Evolutionary conservation across 2,888 invertebrate genomes (phyloP), one percentile per base, ranked within the genome.

Genomic region (Therioaphis trifolii): DNA sequence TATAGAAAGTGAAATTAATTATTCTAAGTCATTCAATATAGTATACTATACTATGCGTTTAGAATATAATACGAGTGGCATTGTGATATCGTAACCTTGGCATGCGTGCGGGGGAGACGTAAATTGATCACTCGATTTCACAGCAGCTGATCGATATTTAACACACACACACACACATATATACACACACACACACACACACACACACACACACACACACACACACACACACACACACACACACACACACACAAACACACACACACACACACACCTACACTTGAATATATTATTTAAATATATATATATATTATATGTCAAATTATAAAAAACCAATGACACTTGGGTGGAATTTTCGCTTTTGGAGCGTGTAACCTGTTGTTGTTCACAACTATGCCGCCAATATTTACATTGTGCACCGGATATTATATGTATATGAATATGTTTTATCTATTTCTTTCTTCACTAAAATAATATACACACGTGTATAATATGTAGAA

Each of bases 1-100:
- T n/a, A 43, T 49, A 78, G 52, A 78, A 78, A 78, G 78, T 55
- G 52, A 78, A 78, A 78, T 68, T 52, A 66, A 68, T 78, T 68
- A 68, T 68, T 55, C 21, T 15, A 24, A n/a, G 14, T 52, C 11
- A 40, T 1, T 9, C 35, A 11, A 24, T 46, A 29, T 9, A 46
- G 14, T 18, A 27, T 15, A 27, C 21, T 0, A 27, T 43, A 27
- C 9, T 63, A 24, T 40, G 68, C 14, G 63, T 46, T 76, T 46
- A 63, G 61, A 76, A 68, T 63, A 21, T 43, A 24, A 12, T 24
- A 12, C 52, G 77, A 35, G 29, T n/a, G 9, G 9, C 75, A 35
- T 35, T 49, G 77, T 35, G 55, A 40, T 18, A 35, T 3, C 35
- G 40, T 35, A 68, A 78, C 78, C 78, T 78, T 78, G 78, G 40